These are phyloP conservation scores for Junonia oenone DNA, from an alignment of 2,888 invertebrate species.

Conservation along the genomic window DNA sequence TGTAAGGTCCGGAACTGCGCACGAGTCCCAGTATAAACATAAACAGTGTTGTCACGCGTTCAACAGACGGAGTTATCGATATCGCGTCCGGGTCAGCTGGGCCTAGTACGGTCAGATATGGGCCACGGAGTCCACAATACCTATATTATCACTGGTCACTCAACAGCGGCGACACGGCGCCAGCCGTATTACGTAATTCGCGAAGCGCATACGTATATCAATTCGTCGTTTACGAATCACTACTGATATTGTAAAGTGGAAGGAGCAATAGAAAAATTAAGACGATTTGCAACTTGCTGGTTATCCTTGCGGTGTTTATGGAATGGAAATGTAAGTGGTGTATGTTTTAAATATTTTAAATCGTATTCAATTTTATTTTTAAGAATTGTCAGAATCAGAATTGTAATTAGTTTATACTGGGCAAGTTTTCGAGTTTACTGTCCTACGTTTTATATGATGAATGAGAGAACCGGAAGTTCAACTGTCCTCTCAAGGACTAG, in stretches of 20 bases:
- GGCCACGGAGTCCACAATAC: constrained; percentile 33
- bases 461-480: too few relatives aligned
- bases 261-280: too few relatives aligned
- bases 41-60: constrained; percentile 55
- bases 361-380: too few relatives aligned
- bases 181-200: constrained; percentile 18
- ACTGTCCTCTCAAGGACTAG: too few relatives aligned
- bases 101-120: constrained; percentile 40
- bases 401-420: too few relatives aligned
- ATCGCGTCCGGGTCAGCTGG: constrained; percentile 59
- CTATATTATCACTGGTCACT: constrained; percentile 28
- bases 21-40: constrained; percentile 43
- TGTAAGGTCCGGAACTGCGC: constrained; percentile 37
- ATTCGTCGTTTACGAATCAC: neutral
- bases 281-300: too few relatives aligned
- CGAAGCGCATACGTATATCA: neutral
- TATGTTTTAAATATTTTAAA: too few relatives aligned
- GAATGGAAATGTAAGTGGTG: too few relatives aligned
- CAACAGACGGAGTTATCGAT: constrained; percentile 56
- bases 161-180: constrained; percentile 30
- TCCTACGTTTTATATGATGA: too few relatives aligned
- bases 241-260: neutral
- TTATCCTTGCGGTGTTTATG: too few relatives aligned
- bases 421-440: too few relatives aligned
- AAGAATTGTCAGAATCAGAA: too few relatives aligned